Base-by-base conservation (phyloP, 2,797 vertebrate genomes). In the Microctenopoma steveboyesi region DNA sequence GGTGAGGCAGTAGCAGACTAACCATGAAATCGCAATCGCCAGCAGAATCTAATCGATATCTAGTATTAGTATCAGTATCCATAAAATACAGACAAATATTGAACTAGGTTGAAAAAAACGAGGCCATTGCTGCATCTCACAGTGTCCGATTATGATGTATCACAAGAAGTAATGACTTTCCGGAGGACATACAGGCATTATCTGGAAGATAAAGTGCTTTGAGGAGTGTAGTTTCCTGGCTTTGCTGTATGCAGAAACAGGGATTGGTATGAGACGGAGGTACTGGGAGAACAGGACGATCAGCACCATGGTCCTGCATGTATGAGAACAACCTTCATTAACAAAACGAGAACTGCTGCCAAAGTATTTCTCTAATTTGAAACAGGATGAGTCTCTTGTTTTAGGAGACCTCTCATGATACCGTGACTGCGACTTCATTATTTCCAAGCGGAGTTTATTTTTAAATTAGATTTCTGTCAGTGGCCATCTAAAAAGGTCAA, bases 271-370 rank as follows among this genome's bases (percentile, higher is more conserved):
- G 18, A 89, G 89, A 35, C 95, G 94, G 69, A 98, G 92, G 81
- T 97, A 99, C 86, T 99, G 97, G 49, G 97, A 98, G 91, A 98
- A 99, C 46, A 97, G 83, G 79, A 97, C 90, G 71, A 97, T 97
- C 88, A 97, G 86, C 78, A 72, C 88, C 25, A 91, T 87, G 18
- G 97, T 96, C 94, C 97, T 98, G 92, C 79, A 66, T 14, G 66
- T n/a, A 22, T 22, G 45, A 55, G 57, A 15, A 61, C 3, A 76
- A 47, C 16, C 47, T 33, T 60, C 25, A 15, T 64, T 45, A 50
- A 40, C 22, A 72, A 46, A 5, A 46, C 35, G 27, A 71, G 40
- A 42, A 42, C 5, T 42, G 14, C 12, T 42, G 12, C 15, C 11
- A 39, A 39, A 22, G 11, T 39, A 39, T 37, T 37, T 37, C 7